Percentiles rank a stretch among this genome's conserved stretches.
These are phyloP conservation scores for Staurois parvus DNA, from an alignment of 2,797 vertebrate species.

Conservation along the genomic window DNA sequence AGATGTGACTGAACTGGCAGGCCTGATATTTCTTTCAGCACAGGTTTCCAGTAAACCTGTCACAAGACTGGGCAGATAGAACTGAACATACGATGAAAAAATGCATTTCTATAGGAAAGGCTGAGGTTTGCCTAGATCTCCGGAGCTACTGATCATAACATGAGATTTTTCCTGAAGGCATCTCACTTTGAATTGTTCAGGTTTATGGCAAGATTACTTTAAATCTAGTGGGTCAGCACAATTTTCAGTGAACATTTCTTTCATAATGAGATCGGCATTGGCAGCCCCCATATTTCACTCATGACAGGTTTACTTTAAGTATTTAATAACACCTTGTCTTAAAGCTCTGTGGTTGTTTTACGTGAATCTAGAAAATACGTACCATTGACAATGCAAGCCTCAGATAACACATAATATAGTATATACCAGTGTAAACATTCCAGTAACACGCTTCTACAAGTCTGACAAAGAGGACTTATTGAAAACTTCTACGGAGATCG, in stretches of 20 bases:
- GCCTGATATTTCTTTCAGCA: no score
- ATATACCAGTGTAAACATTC: conserved; percentile 35
- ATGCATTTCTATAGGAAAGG: no score
- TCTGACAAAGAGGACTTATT: conserved; percentile 18
- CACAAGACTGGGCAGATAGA: no score
- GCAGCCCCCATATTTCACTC: not conserved
- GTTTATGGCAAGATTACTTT: not conserved
- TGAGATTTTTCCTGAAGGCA: no score
- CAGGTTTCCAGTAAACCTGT: no score
- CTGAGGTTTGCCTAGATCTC: no score
- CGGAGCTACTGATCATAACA: no score
- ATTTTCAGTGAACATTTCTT: not conserved
- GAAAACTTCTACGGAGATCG: not conserved
- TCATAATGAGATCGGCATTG: no score
- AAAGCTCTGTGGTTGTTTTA: not conserved
- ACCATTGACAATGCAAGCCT: not conserved
- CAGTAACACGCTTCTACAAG: conserved; percentile 44
- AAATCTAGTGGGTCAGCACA: not conserved
- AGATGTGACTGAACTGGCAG: no score
- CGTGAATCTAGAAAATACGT: not conserved
- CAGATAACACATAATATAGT: not conserved
- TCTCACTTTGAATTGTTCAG: not conserved
- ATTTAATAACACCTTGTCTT: conserved; percentile 22
- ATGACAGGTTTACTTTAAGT: not conserved
- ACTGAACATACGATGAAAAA: no score